Conservation (phyloP, 2,888 invertebrate species). For the Drosophila setosimentum region DNA sequence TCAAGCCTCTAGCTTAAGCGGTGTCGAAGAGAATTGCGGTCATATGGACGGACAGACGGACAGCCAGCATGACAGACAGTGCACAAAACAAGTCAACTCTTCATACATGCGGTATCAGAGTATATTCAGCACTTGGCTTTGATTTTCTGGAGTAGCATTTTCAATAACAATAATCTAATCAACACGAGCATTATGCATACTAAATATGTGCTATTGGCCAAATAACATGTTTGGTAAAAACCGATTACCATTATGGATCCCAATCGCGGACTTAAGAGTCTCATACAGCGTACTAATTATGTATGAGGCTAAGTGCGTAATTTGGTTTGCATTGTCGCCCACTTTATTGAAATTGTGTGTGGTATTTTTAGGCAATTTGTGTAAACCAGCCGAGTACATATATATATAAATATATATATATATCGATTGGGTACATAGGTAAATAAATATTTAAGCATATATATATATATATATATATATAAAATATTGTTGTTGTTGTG, state of each 20-base stretch:
- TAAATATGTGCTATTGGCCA: neutral
- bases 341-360: constrained; percentile 51
- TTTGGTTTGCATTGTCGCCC: constrained; percentile 41
- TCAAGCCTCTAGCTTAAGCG: neutral
- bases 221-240: constrained; percentile 17
- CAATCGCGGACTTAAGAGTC: constrained; percentile 4
- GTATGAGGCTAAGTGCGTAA: neutral
- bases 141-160: neutral
- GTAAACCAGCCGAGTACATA: constrained; percentile 51
- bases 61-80: too few species aligned
- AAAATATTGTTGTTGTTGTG: constrained; percentile 49
- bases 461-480: constrained; percentile 15
- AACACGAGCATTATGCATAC: neutral
- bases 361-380: constrained; percentile 64
- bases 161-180: constrained; percentile 1
- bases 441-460: constrained; percentile 5
- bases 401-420: constrained; percentile 4
- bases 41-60: too few species aligned
- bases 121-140: neutral
- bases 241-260: constrained; percentile 5
- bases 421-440: constrained; percentile 1
- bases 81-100: neutral
- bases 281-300: constrained; percentile 4
- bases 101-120: neutral
- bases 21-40: too few species aligned